Conservation (phyloP, 2,113 vertebrate genomes). For the Amia ocellicauda region DNA sequence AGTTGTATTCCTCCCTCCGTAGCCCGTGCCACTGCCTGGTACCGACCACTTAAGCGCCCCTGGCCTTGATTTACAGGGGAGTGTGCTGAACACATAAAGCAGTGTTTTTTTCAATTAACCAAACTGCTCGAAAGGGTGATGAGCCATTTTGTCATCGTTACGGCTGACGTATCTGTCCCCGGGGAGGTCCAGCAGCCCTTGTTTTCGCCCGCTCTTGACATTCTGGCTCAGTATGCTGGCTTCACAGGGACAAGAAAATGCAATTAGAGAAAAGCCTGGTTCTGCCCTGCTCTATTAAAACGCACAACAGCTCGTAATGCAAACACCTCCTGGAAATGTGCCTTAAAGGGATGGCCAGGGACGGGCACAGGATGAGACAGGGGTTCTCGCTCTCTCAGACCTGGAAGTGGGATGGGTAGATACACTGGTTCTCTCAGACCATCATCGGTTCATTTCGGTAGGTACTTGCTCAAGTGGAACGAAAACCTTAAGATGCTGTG, state of each 20-base stretch:
- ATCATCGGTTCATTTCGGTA: no score
- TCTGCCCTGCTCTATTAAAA: neutral
- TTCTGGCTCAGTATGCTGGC: neutral
- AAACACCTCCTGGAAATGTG: no score
- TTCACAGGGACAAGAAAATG: neutral
- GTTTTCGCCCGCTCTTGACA: slow-evolving; percentile 11
- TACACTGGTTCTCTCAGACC: no score
- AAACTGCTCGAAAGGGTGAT: slow-evolving; percentile 43
- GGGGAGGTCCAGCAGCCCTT: slow-evolving; percentile 24
- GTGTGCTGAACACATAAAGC: slow-evolving; percentile 51
- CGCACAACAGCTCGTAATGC: neutral
- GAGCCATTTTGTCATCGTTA: slow-evolving; percentile 51
- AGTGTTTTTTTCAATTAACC: slow-evolving; percentile 52
- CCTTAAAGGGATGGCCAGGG: no score
- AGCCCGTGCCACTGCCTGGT: slow-evolving; percentile 56
- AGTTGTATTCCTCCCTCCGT: neutral
- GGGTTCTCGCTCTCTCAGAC: no score
- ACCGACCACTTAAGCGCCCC: slow-evolving; percentile 58
- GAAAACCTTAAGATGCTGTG: no score
- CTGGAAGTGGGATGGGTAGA: no score
- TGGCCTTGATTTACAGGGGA: slow-evolving; percentile 61
- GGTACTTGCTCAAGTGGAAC: no score
- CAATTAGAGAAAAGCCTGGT: neutral
- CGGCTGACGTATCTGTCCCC: slow-evolving; percentile 29
- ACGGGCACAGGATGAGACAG: no score